Conservation (phyloP, 1,140 invertebrate species). For the Grapholita molesta region DNA sequence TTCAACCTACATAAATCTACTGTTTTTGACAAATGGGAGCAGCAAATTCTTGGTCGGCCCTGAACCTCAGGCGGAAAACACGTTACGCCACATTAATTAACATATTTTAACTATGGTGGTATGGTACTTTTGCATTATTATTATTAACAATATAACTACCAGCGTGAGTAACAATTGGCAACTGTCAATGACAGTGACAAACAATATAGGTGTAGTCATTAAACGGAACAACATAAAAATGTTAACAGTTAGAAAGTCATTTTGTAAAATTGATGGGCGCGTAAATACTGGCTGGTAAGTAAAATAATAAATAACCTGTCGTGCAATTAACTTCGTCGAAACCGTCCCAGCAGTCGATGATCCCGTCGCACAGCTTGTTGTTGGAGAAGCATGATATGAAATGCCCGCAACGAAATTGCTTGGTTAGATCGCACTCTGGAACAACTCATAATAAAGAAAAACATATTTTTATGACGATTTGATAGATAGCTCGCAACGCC, state of each 20-base stretch:
- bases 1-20: no score
- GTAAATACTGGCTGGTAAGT: background rate
- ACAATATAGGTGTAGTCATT: background rate
- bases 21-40: no score
- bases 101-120: no score
- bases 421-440: conserved; percentile 83
- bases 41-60: no score
- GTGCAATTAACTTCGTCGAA: conserved; percentile 89
- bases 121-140: no score
- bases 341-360: conserved; percentile 89
- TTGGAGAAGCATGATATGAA: conserved; percentile 86
- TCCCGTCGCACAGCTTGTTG: conserved; percentile 84
- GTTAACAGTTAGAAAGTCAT: background rate
- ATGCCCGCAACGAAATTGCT: conserved; percentile 88
- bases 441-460: conserved; percentile 30
- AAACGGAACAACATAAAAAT: background rate
- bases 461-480: background rate
- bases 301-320: conserved; percentile 68
- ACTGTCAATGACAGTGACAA: background rate
- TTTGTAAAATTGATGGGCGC: background rate
- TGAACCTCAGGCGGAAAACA: no score
- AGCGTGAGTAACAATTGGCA: no score
- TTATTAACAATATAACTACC: no score
- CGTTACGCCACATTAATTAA: no score
- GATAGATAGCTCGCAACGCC: no score